Conservation (phyloP, 2,888 invertebrate species). For the Tinea pellionella region DNA sequence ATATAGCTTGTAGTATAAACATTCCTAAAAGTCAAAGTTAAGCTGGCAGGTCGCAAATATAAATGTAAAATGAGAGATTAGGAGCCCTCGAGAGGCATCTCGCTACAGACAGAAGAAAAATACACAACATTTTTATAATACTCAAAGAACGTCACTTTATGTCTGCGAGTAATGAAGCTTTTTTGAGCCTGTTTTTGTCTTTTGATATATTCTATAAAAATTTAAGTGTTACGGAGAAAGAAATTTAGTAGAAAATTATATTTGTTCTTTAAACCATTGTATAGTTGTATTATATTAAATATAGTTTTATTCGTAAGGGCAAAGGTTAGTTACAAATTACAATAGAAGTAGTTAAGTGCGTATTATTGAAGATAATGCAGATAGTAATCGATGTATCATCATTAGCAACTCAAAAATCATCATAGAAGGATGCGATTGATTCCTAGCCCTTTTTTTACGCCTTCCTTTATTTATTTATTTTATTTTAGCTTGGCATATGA, state of each 20-base stretch:
- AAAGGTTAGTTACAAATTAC: too few species aligned
- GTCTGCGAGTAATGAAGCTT: neutral
- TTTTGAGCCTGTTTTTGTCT: neutral
- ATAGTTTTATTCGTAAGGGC: too few species aligned
- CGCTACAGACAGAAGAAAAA: neutral
- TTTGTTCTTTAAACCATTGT: too few species aligned
- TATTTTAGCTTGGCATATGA: too few species aligned
- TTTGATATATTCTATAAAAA: neutral
- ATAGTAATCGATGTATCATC: too few species aligned
- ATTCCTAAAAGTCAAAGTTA: neutral
- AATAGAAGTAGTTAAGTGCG: too few species aligned
- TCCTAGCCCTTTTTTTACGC: too few species aligned
- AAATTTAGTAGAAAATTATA: neutral
- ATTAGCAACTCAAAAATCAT: too few species aligned
- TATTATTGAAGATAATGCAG: too few species aligned
- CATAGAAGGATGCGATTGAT: too few species aligned
- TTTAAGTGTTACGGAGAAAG: neutral
- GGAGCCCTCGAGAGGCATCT: slow-evolving; percentile 3
- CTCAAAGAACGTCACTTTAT: neutral
- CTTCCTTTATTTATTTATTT: too few species aligned
- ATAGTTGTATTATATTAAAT: too few species aligned
- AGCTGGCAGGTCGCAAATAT: slow-evolving; percentile 8
- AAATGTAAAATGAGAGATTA: slow-evolving; percentile 12
- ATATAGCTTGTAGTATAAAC: neutral
- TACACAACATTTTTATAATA: neutral